A percentile compares a stretch with the other conserved stretches of the same genome.
phyloP scores from a whole-genome alignment of 2,888 invertebrate genomes.

The Synergus japonicus region DNA sequence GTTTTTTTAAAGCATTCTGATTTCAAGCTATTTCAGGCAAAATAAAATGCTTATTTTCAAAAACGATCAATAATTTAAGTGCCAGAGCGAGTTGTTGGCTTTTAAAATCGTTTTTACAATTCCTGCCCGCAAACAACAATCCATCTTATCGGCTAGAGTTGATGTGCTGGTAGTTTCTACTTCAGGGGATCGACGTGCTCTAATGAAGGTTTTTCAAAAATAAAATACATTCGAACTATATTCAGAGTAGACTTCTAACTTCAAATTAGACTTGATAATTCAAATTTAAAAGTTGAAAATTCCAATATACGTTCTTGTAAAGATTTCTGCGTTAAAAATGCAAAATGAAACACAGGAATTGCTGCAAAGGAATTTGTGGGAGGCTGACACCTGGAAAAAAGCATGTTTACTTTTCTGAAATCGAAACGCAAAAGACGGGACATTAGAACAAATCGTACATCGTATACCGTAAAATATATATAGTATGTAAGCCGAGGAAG shows the following conservation, averaged over 20 bases:
- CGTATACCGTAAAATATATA: background rate
- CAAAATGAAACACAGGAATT: too few species aligned
- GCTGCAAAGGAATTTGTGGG: too few species aligned
- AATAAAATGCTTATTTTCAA: background rate
- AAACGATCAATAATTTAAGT: background rate
- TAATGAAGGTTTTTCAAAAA: background rate
- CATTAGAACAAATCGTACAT: background rate
- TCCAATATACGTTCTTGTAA: background rate
- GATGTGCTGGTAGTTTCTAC: slow-evolving; percentile 28
- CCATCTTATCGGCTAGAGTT: slow-evolving; percentile 15
- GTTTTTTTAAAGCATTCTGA: background rate
- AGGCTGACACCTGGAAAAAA: too few species aligned
- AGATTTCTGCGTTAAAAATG: background rate
- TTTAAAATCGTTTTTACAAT: slow-evolving; percentile 3
- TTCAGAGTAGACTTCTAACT: too few species aligned
- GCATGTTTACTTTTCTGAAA: too few species aligned
- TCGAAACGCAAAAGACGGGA: background rate
- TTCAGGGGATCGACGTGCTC: background rate
- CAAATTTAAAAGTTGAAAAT: too few species aligned
- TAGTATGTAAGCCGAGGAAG: slow-evolving; percentile 43
- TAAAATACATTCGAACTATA: background rate
- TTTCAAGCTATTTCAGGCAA: background rate
- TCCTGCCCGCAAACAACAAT: slow-evolving; percentile 9
- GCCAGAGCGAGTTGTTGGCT: background rate
- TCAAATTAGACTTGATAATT: too few species aligned